A percentile compares a stretch with the other conserved stretches of the same genome.
Evolutionary conservation across 2,113 vertebrate species (phyloP).

Genomic region (Ceuthmochares aereus): DNA sequence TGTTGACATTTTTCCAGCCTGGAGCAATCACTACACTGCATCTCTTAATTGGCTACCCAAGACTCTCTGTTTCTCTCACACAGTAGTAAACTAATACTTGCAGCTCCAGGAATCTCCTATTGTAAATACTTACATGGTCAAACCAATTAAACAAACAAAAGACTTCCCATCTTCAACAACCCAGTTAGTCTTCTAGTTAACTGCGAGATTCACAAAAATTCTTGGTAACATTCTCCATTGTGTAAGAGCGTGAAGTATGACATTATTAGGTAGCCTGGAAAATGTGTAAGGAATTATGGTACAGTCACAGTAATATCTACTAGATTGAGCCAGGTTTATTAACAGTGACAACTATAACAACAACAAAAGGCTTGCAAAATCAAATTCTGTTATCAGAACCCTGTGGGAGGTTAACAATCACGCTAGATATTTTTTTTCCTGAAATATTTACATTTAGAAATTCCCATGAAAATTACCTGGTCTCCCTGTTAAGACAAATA

Average conservation of each 20-base stretch:
- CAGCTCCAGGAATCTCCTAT: not conserved
- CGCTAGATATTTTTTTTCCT: not conserved
- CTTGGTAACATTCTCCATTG: not conserved
- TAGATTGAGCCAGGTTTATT: constrained; percentile 30
- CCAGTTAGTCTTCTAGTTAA: constrained; percentile 50
- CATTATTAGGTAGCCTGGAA: not conserved
- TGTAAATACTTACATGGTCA: not conserved
- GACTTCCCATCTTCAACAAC: not conserved
- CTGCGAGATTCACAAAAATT: not conserved
- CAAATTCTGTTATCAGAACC: constrained; percentile 35
- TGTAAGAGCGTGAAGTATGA: not conserved
- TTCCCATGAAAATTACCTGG: not conserved
- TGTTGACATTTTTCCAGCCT: constrained; percentile 1
- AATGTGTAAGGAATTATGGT: not conserved
- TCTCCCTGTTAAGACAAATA: not conserved
- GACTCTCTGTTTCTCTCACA: not conserved
- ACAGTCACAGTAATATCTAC: constrained; percentile 17
- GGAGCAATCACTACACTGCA: not conserved
- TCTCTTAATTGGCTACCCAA: constrained; percentile 13
- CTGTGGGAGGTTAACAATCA: not conserved
- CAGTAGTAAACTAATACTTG: not conserved
- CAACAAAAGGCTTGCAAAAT: not conserved
- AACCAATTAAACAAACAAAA: constrained; percentile 36
- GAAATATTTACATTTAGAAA: not conserved
- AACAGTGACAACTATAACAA: constrained; percentile 13